phyloP scores from a whole-genome alignment of 2,797 vertebrate species.

The Semotilus atromaculatus region DNA sequence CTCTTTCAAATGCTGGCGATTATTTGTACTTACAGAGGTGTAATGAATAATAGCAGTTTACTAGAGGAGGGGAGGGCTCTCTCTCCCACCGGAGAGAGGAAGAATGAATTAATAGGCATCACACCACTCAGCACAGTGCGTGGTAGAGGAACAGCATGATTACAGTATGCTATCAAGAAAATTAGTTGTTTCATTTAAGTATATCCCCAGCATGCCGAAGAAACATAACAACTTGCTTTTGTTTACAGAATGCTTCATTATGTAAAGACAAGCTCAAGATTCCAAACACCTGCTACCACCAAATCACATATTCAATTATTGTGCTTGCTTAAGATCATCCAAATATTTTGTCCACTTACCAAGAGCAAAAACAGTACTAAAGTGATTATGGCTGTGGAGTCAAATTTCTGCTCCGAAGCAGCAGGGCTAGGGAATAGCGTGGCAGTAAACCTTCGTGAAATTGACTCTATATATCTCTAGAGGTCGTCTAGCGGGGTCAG shows the following conservation, averaged over 20 bases:
- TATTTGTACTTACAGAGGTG: constrained; percentile 68
- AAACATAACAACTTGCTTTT: constrained; percentile 84
- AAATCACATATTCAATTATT: constrained; percentile 84
- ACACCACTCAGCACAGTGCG: constrained; percentile 77
- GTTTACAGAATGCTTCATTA: constrained; percentile 89
- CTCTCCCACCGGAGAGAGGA: constrained; percentile 64
- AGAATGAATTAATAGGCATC: constrained; percentile 78
- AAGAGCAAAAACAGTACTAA: constrained; percentile 84
- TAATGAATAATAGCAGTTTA: constrained; percentile 73
- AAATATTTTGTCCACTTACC: constrained; percentile 92
- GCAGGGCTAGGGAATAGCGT: constrained; percentile 69
- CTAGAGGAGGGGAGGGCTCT: constrained; percentile 68
- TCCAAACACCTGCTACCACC: constrained; percentile 81
- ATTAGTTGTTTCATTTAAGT: constrained; percentile 81
- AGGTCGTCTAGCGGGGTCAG: constrained; percentile 79
- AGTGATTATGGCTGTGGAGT: constrained; percentile 83
- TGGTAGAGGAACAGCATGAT: constrained; percentile 81
- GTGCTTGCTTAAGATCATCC: constrained; percentile 84
- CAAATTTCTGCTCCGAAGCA: constrained; percentile 77
- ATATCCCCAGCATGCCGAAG: constrained; percentile 78
- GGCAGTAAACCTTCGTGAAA: constrained; percentile 66
- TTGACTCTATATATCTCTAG: constrained; percentile 77
- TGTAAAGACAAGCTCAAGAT: constrained; percentile 77
- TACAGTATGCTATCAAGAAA: constrained; percentile 84
- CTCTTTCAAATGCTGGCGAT: constrained; percentile 64